Conservation (phyloP, 2,113 vertebrate species). For the Pteronura brasiliensis region DNA sequence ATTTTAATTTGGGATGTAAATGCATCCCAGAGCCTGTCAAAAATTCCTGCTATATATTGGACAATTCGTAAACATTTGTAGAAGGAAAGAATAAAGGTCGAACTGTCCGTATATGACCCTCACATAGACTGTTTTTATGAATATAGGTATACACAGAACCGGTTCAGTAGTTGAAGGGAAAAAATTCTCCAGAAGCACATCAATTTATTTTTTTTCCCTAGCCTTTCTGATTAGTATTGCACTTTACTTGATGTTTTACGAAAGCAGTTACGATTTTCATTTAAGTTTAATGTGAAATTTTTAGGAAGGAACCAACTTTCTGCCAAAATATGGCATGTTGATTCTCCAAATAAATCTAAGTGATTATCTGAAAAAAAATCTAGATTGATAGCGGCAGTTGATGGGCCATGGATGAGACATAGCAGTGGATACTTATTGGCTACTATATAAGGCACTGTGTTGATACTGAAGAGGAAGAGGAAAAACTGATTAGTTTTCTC, state of each 20-base stretch:
- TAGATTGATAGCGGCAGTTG: not conserved
- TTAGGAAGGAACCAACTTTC: not conserved
- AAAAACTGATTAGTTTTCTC: not conserved
- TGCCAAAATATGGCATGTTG: not conserved
- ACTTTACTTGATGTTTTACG: not conserved
- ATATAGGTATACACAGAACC: not conserved
- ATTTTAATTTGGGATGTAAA: not conserved
- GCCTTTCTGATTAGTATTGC: not conserved
- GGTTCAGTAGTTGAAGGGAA: not conserved
- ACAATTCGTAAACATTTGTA: not conserved
- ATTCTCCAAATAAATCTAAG: not conserved
- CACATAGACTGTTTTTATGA: not conserved
- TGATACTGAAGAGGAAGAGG: not conserved
- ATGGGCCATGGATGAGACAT: not conserved
- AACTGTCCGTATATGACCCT: not conserved
- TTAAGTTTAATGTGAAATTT: constrained; percentile 19
- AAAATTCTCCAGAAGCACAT: not conserved
- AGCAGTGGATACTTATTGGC: not conserved
- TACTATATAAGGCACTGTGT: not conserved
- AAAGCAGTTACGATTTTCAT: not conserved
- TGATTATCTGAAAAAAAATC: not conserved
- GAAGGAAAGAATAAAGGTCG: not conserved
- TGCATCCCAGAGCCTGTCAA: not conserved
- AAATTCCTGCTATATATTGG: not conserved
- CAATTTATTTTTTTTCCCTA: not conserved